Evolutionary conservation across 2,888 invertebrate species (phyloP).

Genomic region (Azorinus chamasolen): DNA sequence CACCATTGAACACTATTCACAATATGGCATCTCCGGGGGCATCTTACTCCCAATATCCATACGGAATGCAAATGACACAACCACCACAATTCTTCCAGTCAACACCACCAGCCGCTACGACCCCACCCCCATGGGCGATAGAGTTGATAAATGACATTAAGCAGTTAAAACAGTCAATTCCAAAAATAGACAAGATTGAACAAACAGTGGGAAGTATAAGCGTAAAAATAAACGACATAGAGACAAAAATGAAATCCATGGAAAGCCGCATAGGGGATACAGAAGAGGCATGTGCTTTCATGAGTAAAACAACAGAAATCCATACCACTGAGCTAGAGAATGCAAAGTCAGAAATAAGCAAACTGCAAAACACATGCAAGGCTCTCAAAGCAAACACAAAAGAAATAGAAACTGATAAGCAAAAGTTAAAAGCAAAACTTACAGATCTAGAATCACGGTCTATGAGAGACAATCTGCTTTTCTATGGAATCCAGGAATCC

Average conservation of each 20-base stretch:
- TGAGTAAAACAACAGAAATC: neutral
- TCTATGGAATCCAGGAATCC: slow-evolving; percentile 26
- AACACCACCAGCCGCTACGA: too few species aligned
- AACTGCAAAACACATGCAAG: neutral
- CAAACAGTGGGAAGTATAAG: neutral
- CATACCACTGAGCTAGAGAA: neutral
- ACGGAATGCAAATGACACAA: too few species aligned
- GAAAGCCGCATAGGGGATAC: slow-evolving; percentile 4
- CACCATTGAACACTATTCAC: too few species aligned
- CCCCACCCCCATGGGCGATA: too few species aligned
- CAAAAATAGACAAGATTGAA: neutral
- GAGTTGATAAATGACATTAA: too few species aligned
- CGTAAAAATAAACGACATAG: neutral
- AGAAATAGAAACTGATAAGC: neutral
- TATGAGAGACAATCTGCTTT: slow-evolving; percentile 29
- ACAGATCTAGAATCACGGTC: slow-evolving; percentile 25
- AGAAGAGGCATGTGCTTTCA: slow-evolving; percentile 8
- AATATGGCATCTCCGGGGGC: too few species aligned
- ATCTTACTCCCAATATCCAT: too few species aligned
- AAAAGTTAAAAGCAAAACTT: slow-evolving; percentile 8
- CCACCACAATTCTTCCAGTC: too few species aligned
- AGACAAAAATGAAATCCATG: neutral
- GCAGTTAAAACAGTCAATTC: slow-evolving; percentile 2
- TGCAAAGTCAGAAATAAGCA: slow-evolving; percentile 6
- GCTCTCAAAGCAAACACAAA: neutral